Evolutionary conservation across 2,113 vertebrate species (phyloP), one percentile per base, ranked within the genome.

Genomic region (Oenanthe oenanthe): DNA sequence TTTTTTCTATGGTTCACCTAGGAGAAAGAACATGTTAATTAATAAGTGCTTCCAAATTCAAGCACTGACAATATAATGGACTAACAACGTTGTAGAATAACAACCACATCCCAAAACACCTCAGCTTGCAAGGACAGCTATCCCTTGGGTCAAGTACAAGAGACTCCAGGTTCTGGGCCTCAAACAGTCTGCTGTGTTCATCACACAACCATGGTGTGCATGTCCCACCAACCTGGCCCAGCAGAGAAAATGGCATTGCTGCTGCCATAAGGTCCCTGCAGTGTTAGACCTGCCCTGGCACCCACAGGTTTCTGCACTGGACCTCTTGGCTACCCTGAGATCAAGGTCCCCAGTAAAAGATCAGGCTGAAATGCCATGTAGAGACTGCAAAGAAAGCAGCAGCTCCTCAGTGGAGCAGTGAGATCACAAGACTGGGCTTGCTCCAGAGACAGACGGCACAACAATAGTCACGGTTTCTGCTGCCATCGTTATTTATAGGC

Each of bases 391-490:
- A 58, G 43, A 67, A 50, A 58, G 16, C 63, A 80, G 60, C 60
- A 88, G 50, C 34, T 80, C 34, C 58, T 62, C 4, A 2, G 34
- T 53, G 82, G 38, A 70, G 26, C 66, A 65, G 32, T 51, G 62
- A 70, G 74, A 88, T 89, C 91, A 87, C 50, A 91, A 78, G 91
- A 42, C 62, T 42, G 42, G 47, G 50, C 54, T 92, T 32, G 43
- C 67, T 92, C 66, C 70, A 87, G 70, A 81, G 56, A 68, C 66
- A 85, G 84, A 66, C 25, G 0, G 93, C 82, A 43, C 82, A 92
- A 93, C 77, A 94, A 93, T 51, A 91, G 75, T 56, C 85, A 92
- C 28, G 6, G 74, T 85, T 93, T 58, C 81, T 92, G 67, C 47
- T 85, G 77, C 73, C 0, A 2, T 15, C 0, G 8, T 92, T 95